Conservation (phyloP, 2,888 invertebrate genomes). For the Cephus rjabovi region DNA sequence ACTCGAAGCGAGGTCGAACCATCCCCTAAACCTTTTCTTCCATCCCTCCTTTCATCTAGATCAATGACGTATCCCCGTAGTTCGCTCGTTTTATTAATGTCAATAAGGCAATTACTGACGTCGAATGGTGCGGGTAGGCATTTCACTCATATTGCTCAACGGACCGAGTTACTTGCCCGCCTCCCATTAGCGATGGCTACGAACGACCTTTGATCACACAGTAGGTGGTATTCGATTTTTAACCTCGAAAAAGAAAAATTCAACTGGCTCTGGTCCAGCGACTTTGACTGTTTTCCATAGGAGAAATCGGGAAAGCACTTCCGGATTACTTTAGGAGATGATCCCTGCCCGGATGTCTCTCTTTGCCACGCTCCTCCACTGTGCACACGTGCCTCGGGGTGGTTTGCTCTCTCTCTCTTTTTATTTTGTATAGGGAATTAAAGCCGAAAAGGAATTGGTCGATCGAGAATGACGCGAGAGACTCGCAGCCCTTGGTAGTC, state of each 20-base stretch:
- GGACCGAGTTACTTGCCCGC: constrained; percentile 43
- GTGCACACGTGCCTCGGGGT: neutral
- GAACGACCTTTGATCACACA: constrained; percentile 31
- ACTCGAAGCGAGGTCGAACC: neutral
- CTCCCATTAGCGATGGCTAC: constrained; percentile 38
- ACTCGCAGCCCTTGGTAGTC: constrained; percentile 32
- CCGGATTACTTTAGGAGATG: neutral
- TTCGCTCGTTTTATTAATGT: constrained; percentile 60
- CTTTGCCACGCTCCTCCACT: neutral
- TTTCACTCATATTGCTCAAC: constrained; percentile 49
- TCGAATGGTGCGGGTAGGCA: constrained; percentile 49
- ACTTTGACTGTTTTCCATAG: neutral
- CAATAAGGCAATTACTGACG: constrained; percentile 61
- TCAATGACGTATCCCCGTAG: constrained; percentile 44
- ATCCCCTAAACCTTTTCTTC: neutral
- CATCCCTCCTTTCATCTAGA: constrained; percentile 25
- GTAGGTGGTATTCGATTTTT: constrained; percentile 3
- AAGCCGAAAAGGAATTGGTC: constrained; percentile 14
- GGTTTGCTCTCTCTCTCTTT: constrained; percentile 7
- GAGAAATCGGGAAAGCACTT: neutral
- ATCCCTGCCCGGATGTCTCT: neutral
- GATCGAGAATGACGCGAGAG: constrained; percentile 12
- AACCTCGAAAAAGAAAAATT: neutral
- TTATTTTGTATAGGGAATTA: constrained; percentile 11
- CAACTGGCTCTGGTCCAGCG: neutral